Base-by-base conservation (phyloP, 2,888 invertebrate genomes). In the Mesorhabditis belari region DNA sequence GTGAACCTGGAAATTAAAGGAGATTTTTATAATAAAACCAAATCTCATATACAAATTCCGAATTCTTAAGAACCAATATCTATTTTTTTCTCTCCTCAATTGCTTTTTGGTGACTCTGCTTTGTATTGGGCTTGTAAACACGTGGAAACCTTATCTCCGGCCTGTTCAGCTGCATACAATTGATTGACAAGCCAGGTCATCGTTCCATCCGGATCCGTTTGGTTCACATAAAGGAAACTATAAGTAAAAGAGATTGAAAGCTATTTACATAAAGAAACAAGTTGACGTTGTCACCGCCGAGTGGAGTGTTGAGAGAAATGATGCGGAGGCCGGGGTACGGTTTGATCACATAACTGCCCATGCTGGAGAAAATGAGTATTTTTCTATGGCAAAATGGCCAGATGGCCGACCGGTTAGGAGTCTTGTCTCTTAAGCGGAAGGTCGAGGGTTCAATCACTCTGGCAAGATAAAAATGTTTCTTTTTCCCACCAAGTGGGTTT, bases 131-230 rank as follows among this genome's bases (percentile, higher is more conserved):
- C n/a, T n/a, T n/a, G n/a, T n/a, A n/a, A n/a, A n/a, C n/a, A n/a
- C n/a, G 35, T 17, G 35, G 6, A 5, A 19, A 67, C 67, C 76
- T 87, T 85, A 80, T 91, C 90, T 0, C 86, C 85, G 1, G 86
- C 86, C 44, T 82, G 80, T 66, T 93, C 93, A 0, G 92, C 89
- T 61, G 86, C 83, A 54, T 86, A 82, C 4, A 94, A 83, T 57
- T 88, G 88, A 6, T 87, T 82, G 2, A 88, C 86, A 35, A 93
- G 81, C 92, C 92, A 94, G 57, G 87, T 86, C 55, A 93, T 83
- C 81, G 91, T 89, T 2, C 84, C 87, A 67, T 87, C 87, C 1
- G 89, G 87, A 76, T 90, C 89, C 0, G 93, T 94, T 73, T 92
- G 87, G 68, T 89, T 94, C 67, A 95, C 84, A 23, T 87, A 85